A percentile compares a stretch with the other conserved stretches of the same genome.
These are phyloP conservation scores for Heliconius erato DNA, from an alignment of 2,888 invertebrate species.

Conservation along the genomic window DNA sequence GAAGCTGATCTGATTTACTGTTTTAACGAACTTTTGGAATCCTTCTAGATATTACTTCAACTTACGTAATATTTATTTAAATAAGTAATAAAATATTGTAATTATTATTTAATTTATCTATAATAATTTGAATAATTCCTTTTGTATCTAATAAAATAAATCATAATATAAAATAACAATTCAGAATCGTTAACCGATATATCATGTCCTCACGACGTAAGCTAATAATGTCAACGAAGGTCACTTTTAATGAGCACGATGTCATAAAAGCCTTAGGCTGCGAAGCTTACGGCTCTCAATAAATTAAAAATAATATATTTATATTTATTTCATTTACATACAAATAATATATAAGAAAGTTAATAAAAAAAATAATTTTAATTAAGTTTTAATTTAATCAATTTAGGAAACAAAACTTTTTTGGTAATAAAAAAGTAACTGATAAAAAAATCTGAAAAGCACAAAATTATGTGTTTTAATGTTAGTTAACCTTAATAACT, in stretches of 20 bases:
- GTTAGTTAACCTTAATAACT: background rate
- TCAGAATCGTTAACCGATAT: slow-evolving; percentile 9
- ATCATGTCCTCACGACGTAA: slow-evolving; percentile 25
- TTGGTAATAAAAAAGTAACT: background rate
- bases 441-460: background rate
- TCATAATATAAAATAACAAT: slow-evolving; percentile 3
- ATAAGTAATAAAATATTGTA: background rate
- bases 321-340: no score
- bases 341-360: background rate
- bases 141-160: background rate
- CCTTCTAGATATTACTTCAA: no score
- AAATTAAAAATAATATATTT: background rate
- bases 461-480: background rate
- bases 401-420: background rate
- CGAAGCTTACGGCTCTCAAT: slow-evolving; percentile 14
- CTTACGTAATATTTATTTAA: no score
- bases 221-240: slow-evolving; percentile 26
- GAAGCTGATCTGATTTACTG: no score
- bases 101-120: background rate
- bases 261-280: slow-evolving; percentile 24
- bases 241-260: slow-evolving; percentile 16
- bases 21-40: no score
- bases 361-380: no score
- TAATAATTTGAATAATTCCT: background rate
- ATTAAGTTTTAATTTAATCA: background rate